Base-by-base conservation (phyloP, 2,113 vertebrate species). In the Oreochromis aureus region DNA sequence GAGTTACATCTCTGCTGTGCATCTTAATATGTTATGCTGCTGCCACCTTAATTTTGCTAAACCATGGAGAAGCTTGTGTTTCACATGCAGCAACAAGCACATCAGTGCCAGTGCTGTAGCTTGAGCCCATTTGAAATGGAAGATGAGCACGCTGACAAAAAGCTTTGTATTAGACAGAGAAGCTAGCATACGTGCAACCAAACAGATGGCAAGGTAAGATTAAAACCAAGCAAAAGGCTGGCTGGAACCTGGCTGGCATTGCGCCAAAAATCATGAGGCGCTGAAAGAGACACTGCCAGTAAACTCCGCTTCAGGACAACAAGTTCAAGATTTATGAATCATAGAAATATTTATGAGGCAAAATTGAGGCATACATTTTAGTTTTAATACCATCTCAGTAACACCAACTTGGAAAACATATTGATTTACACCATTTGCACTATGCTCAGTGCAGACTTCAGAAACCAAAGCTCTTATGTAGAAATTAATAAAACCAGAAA, bases 201-300 rank as follows among this genome's bases (percentile, higher is more conserved):
- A 92, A 93, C 96, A 96, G 94, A 96, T 96, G 95, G 95, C 58
- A 81, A 89, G 84, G 84, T 84, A 51, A 92, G 91, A 95, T 95
- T 95, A 93, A 95, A 92, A 93, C 89, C 81, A 83, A 82, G 85
- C 69, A 90, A 89, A 92, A 93, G 84, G 80, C 88, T 92, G 90
- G 91, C 91, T 87, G 83, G 51, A 80, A 82, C 53, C 83, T 71
- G 61, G 69, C 51, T 88, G 94, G 84, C 91, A 15, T 39, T 41
- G 24, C 1, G 85, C 90, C 94, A 94, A 82, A 22, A 34, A 24
- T 80, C 80, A 90, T 3, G 44, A 71, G 81, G 69, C 89, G 69
- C 73, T 56, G 61, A 81, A 41, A 84, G 80, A 86, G 53, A 89
- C 18, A 79, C n/a, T 69, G 87, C 44, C 87, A 93, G 85, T 44